Conservation (phyloP, 2,113 vertebrate species). For the Crotalus tigris region DNA sequence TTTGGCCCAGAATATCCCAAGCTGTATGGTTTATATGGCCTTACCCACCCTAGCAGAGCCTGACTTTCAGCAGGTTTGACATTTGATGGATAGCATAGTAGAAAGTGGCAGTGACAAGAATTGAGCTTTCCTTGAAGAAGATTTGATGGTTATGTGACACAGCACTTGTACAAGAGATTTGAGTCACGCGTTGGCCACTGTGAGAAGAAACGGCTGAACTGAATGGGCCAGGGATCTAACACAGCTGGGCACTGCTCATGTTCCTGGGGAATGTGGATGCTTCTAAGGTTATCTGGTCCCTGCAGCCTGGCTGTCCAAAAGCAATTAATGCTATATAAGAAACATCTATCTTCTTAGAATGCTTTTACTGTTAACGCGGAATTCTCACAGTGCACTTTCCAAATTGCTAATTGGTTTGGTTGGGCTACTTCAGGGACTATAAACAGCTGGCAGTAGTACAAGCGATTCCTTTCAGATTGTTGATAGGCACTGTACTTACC, state of each 20-base stretch:
- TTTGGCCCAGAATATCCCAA: neutral
- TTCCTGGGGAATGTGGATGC: neutral
- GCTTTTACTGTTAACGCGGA: neutral
- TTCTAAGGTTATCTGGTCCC: neutral
- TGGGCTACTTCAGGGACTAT: neutral
- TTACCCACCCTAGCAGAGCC: neutral
- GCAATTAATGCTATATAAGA: neutral
- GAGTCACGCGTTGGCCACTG: neutral
- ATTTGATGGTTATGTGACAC: neutral
- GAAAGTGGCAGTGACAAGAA: neutral
- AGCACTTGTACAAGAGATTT: neutral
- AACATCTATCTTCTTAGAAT: neutral
- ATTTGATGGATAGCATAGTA: neutral
- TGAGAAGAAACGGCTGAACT: neutral
- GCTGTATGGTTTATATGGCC: neutral
- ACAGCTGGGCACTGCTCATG: neutral
- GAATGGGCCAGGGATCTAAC: neutral
- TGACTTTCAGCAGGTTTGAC: neutral
- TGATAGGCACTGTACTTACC: neutral
- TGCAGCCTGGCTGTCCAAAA: neutral
- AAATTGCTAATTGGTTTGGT: neutral
- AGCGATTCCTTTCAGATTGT: neutral
- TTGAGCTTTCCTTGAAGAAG: neutral
- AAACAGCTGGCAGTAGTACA: neutral
- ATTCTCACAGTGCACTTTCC: neutral